Evolutionary conservation across 1,140 invertebrate species (phyloP).

Genomic region (Pogonognathellus flavescens): DNA sequence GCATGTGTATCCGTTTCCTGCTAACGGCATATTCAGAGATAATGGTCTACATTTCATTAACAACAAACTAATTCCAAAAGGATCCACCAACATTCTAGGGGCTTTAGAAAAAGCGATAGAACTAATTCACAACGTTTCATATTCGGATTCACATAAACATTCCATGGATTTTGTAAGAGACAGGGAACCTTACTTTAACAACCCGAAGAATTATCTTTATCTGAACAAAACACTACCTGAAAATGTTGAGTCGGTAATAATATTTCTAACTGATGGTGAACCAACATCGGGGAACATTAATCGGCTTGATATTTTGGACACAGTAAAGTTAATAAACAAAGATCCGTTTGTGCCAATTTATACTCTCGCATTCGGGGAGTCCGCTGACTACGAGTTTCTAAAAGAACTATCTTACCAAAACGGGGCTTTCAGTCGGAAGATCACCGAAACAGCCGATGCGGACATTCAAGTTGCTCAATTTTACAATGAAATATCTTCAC

Average conservation of each 20-base stretch:
- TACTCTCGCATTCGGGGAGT: constrained; percentile 79
- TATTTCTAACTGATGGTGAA: constrained; percentile 83
- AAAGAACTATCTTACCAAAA: constrained; percentile 77
- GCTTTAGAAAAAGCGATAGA: constrained; percentile 74
- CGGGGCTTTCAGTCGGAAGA: constrained; percentile 78
- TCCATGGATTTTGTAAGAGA: background rate
- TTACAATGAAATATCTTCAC: constrained; percentile 79
- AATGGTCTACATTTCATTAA: constrained; percentile 8
- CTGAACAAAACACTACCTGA: constrained; percentile 19
- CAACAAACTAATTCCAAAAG: background rate
- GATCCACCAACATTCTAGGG: constrained; percentile 75
- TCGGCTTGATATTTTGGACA: constrained; percentile 71
- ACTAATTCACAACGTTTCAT: constrained; percentile 18
- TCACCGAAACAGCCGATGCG: constrained; percentile 81
- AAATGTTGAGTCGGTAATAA: constrained; percentile 75
- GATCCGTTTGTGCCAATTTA: constrained; percentile 71
- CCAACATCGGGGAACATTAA: constrained; percentile 76
- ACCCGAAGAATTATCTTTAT: too few species aligned
- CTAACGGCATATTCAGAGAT: background rate
- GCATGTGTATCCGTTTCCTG: background rate
- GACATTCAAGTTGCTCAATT: constrained; percentile 79
- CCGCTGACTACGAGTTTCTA: constrained; percentile 78
- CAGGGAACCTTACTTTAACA: background rate
- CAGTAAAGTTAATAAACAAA: constrained; percentile 9
- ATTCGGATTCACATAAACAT: background rate